phyloP scores from a whole-genome alignment of 2,113 vertebrate species.

The Cepphus grylle region DNA sequence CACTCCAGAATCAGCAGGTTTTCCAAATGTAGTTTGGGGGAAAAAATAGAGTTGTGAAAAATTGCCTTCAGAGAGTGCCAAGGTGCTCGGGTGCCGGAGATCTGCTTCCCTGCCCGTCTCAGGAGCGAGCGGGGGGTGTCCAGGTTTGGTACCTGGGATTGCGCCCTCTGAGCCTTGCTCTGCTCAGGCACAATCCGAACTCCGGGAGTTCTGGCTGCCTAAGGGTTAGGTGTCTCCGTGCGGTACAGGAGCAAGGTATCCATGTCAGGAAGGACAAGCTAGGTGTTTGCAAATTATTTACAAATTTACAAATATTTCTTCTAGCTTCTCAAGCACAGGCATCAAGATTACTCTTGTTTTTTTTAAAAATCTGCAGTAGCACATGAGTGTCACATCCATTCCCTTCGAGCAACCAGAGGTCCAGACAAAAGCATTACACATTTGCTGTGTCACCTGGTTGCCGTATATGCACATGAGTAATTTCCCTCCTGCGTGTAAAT shows the following conservation, averaged over 20 bases:
- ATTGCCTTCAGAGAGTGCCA: background rate
- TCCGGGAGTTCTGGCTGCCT: background rate
- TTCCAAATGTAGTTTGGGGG: background rate
- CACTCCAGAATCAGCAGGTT: background rate
- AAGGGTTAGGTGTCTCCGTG: background rate
- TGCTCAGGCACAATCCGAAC: background rate
- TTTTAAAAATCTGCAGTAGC: accelerated
- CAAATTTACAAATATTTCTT: no score
- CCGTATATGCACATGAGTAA: background rate
- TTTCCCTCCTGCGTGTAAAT: slow-evolving; percentile 5
- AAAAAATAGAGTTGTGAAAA: background rate
- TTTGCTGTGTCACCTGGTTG: background rate
- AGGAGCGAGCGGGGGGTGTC: background rate
- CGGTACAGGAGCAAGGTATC: accelerated
- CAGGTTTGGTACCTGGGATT: accelerated
- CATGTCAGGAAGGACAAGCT: accelerated
- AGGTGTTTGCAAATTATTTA: background rate
- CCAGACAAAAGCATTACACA: background rate
- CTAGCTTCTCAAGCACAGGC: background rate
- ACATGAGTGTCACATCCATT: background rate
- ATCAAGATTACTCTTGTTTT: background rate
- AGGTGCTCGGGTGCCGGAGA: background rate
- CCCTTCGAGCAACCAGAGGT: background rate
- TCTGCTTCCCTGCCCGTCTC: background rate
- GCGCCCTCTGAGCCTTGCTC: accelerated